phyloP scores from a whole-genome alignment of 2,797 vertebrate genomes.

The Mionectes olivaceus region DNA sequence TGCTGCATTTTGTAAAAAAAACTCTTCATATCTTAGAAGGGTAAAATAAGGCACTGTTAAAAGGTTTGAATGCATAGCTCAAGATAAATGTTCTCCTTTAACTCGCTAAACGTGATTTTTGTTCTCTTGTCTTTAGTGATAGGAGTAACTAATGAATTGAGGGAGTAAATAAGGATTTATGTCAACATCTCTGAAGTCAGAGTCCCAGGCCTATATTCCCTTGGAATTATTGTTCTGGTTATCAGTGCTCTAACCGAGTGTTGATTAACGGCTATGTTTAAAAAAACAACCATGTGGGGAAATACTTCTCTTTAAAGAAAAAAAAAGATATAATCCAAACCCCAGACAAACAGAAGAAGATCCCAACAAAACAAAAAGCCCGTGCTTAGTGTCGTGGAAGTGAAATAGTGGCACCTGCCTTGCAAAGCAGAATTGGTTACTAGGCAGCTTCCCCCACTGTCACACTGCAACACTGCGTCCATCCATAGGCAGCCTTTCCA shows the following conservation, averaged over 20 bases:
- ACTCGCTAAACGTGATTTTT: neutral
- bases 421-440: neutral
- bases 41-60: neutral
- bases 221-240: neutral
- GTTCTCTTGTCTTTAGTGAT: neutral
- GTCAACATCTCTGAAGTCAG: neutral
- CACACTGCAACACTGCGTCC: neutral
- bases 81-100: neutral
- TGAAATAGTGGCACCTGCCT: neutral
- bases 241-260: neutral
- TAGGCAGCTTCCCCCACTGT: neutral
- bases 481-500: neutral
- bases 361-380: neutral
- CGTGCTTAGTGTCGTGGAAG: rapidly evolving
- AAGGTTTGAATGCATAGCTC: neutral
- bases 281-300: rapidly evolving
- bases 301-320: neutral
- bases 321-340: neutral
- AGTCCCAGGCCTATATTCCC: neutral
- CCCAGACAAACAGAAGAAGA: neutral
- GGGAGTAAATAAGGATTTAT: neutral
- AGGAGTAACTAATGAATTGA: neutral
- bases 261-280: neutral
- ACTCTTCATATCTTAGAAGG: neutral
- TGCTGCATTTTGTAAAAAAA: neutral